Evolutionary conservation across 2,113 vertebrate genomes (phyloP), one percentile per base, ranked within the genome.

Genomic region (Petrocephalus microphthalmus): DNA sequence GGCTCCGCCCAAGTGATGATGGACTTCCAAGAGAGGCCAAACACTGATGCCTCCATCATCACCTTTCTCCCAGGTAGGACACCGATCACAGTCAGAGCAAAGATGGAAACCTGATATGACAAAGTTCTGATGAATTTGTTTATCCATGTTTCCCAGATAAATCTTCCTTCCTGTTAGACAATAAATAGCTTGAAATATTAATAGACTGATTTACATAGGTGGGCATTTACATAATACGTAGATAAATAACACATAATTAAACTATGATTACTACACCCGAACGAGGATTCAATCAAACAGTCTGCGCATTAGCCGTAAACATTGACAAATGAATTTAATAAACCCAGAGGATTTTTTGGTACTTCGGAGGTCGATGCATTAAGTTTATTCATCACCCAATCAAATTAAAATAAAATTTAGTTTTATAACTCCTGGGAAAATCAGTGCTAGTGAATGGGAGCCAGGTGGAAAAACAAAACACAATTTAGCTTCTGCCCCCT

Each of bases 1-100:
- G 97, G 94, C 0, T 97, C 98, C 0, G 98, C 98, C 0, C 97
- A 98, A 92, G 98, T 99, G 71, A 96, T 94, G 95, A 94, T 94
- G 81, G 98, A 99, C 94, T 99, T 99, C 3, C 95, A 96, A 29
- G 98, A 99, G 88, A 96, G 97, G 29, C 97, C 98, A 10, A 98
- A 99, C 94, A 98, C 96, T 2, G 97, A 98, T 25, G 89, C 89
- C 7, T 98, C 98, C 5, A 29, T 94, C 90, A 90, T 99, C 91
- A 95, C 95, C 0, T 99, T 99, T 91, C 92, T 96, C 74, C 97
- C 98, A 90, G 97, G 98, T 98, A 94, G 92, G 47, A 64, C 13
- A 53, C 20, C 33, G 53, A 3, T 25, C 51, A 25, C 13, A 2
- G 51, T 7, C 52, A 19, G 83, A 53, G 22, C 22, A 85, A 29